Base-by-base conservation (phyloP, 64 coral and sea anemone genomes). In the Porites australiensis region DNA sequence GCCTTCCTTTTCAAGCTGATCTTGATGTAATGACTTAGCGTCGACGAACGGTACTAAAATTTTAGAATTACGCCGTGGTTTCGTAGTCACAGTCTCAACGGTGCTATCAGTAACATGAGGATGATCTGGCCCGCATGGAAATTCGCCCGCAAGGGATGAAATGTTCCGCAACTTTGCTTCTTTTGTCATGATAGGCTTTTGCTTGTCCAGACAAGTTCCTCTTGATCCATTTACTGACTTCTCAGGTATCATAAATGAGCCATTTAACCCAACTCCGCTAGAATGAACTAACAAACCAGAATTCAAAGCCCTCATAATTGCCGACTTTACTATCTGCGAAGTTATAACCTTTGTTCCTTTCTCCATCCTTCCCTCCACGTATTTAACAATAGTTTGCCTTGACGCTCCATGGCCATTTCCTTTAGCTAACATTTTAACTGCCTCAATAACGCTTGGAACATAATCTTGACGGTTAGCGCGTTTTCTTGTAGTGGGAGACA, bases 211-310 rank as follows among this genome's bases (percentile, higher is more conserved):
- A 9, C 59, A 50, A 21, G 72, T 51, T 10, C 63, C 21, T 72
- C 70, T 73, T 54, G 15, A 44, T 44, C 23, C n/a, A 8, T 60
- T 15, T 27, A 66, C 61, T 18, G 12, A 55, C 15, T 6, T 72
- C 9, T 62, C 43, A 4, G 85, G 72, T 55, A 91, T 63, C 16
- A 95, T 20, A 60, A 94, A 98, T 14, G 95, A 94, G 6, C 95
- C 95, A 70, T 98, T 98, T 16, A 98, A 58, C 14, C 95, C 95
- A 21, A 84, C 79, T n/a, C 95, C 95, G 15, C 75, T 82, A 6
- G 88, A 68, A 19, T 83, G 95, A 61, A 94, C 50, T 47, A 98
- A 76, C 44, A 98, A 60, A 49, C 95, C 95, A 66, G 64, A 49
- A 45, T 63, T 60, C 2, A 98, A 14, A 14, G 95, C 95, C 37